Conservation (phyloP, 2,113 vertebrate genomes). For the Amblyornis subalaris region DNA sequence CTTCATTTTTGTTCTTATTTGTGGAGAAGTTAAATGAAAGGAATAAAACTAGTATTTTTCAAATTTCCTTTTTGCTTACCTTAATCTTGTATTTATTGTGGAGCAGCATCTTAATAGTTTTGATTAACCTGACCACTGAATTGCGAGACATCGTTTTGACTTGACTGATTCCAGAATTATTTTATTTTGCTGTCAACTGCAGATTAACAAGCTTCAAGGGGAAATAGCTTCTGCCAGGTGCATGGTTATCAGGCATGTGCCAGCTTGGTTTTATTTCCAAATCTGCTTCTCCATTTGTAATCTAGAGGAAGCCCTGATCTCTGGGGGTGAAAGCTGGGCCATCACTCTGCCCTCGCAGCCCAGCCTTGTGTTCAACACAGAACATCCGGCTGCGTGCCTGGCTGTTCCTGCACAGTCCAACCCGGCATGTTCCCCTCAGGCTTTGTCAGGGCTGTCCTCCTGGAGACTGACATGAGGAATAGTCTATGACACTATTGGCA, state of each 20-base stretch:
- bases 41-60: not conserved
- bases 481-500: slow-evolving; percentile 49
- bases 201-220: not conserved
- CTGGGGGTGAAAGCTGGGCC: not conserved
- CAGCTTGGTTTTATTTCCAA: not conserved
- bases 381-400: not conserved
- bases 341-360: not conserved
- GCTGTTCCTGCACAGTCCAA: not conserved
- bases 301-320: not conserved
- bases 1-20: not conserved
- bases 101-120: not conserved
- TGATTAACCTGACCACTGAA: not conserved
- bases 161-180: not conserved
- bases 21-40: not conserved
- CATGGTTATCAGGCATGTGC: not conserved
- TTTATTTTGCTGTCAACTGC: not conserved
- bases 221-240: not conserved
- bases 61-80: not conserved
- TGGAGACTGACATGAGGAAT: slow-evolving; percentile 45
- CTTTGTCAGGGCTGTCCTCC: slow-evolving; percentile 36
- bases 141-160: not conserved
- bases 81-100: not conserved
- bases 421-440: not conserved
- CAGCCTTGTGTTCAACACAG: not conserved
- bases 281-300: not conserved